Base-by-base conservation (phyloP, 2,113 vertebrate genomes). In the Hydropotes inermis region DNA sequence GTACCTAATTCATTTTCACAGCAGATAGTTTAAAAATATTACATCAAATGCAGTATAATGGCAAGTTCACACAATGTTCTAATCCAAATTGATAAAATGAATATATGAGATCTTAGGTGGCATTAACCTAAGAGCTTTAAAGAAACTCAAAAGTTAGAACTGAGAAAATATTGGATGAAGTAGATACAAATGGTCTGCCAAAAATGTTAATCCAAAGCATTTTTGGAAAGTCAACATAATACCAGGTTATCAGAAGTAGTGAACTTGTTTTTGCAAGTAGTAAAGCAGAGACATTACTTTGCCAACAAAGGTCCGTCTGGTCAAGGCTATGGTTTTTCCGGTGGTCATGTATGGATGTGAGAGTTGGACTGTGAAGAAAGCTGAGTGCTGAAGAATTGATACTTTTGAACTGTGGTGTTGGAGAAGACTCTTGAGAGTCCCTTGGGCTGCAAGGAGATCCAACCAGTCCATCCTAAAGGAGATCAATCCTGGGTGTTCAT, bases 111-210 rank as follows among this genome's bases (percentile, higher is more conserved):
- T 91, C 14, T 94, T 30, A 60, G 30, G 58, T 76, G 10, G 55
- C 55, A 64, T 64, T 85, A 33, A 78, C 28, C 39, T 83, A 89
- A 84, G 30, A 94, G n/a, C 25, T 90, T 6, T 52, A 87, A 21
- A 83, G 36, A 87, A 95, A 90, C 74, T 97, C 76, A 93, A 90
- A 92, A 94, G 13, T 28, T 55, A 87, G 61, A 96, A 50, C 25
- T 55, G 50, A 61, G 25, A 96, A 87, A 45, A 52, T 70, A 87
- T 9, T 84, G 23, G n/a, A 52, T 79, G 67, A 90, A 83, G 27
- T 60, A 88, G 39, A 64, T 55, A 82, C 15, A 82, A 92, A 50
- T 78, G 60, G 30, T 50, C 45, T 82, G 7, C 13, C 55, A 85
- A 85, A 85, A 58, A 85, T 43, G 36, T 27, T 16, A 85, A 27